Conservation (phyloP, 2,888 invertebrate species). For the Cheilosia urbana region DNA sequence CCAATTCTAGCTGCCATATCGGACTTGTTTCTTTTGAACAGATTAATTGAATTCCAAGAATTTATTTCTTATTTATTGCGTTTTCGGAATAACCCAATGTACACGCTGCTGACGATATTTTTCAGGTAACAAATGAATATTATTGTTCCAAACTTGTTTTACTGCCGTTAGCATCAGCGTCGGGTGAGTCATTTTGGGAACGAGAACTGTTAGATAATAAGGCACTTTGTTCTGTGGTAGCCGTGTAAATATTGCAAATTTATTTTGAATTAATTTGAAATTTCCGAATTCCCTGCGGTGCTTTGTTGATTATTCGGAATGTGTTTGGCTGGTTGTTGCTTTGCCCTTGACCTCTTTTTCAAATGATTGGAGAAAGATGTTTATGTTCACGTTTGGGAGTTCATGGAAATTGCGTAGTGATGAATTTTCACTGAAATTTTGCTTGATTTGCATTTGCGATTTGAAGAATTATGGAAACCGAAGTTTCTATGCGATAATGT, state of each 20-base stretch:
- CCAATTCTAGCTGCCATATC: neutral
- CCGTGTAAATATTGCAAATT: constrained; percentile 8
- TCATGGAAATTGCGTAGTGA: no score
- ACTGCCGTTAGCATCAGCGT: neutral
- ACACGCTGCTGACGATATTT: neutral
- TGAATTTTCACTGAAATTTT: no score
- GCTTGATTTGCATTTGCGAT: no score
- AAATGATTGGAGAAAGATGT: neutral
- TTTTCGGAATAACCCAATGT: neutral
- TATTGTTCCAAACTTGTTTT: constrained; percentile 19
- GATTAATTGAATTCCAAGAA: constrained; percentile 1
- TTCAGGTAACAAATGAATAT: neutral
- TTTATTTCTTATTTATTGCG: neutral
- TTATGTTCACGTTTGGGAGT: no score
- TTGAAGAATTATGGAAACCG: no score
- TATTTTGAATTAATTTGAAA: constrained; percentile 1
- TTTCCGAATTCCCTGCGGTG: neutral
- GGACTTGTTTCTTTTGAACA: constrained; percentile 11
- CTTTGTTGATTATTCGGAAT: constrained; percentile 1
- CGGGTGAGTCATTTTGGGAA: constrained; percentile 1
- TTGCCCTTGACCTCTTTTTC: constrained; percentile 5
- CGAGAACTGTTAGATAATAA: neutral
- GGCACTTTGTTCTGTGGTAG: neutral
- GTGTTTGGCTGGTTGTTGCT: neutral
- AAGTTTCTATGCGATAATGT: no score